These are phyloP conservation scores for Protonemura montana DNA, from an alignment of 2,888 invertebrate genomes.

Conservation along the genomic window DNA sequence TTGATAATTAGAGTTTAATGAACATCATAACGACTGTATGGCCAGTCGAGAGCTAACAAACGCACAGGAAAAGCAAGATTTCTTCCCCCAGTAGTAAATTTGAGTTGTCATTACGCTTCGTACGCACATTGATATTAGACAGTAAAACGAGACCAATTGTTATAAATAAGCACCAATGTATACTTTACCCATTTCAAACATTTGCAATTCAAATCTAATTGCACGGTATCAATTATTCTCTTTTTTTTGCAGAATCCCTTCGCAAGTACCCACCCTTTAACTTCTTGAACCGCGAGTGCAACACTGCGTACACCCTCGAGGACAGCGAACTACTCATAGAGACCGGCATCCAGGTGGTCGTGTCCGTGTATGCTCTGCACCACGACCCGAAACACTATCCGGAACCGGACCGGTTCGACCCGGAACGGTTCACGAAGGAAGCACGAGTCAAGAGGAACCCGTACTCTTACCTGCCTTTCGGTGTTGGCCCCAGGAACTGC, in stretches of 20 bases:
- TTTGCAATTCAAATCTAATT: no score
- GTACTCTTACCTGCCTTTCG: constrained; percentile 46
- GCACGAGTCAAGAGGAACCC: constrained; percentile 49
- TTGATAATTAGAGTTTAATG: no score
- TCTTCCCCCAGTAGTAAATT: no score
- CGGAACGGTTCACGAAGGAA: constrained; percentile 52
- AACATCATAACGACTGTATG: no score
- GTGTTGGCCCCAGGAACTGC: constrained; percentile 42
- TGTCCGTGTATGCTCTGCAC: constrained; percentile 53
- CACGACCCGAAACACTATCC: constrained; percentile 52
- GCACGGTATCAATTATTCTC: no score
- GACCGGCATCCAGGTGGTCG: constrained; percentile 50
- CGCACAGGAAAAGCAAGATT: no score
- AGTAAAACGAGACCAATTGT: no score
- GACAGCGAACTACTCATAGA: constrained; percentile 54
- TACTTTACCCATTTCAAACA: no score
- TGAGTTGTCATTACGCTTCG: no score
- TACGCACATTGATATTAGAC: no score
- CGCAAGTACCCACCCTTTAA: constrained; percentile 29
- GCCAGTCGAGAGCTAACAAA: no score
- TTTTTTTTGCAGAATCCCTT: constrained; percentile 48
- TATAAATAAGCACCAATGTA: no score
- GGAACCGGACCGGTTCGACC: constrained; percentile 54
- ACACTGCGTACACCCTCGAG: constrained; percentile 58
- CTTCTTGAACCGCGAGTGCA: constrained; percentile 49